Evolutionary conservation across 2,888 invertebrate species (phyloP), one percentile per base, ranked within the genome.

Genomic region (Melitaea athalia): DNA sequence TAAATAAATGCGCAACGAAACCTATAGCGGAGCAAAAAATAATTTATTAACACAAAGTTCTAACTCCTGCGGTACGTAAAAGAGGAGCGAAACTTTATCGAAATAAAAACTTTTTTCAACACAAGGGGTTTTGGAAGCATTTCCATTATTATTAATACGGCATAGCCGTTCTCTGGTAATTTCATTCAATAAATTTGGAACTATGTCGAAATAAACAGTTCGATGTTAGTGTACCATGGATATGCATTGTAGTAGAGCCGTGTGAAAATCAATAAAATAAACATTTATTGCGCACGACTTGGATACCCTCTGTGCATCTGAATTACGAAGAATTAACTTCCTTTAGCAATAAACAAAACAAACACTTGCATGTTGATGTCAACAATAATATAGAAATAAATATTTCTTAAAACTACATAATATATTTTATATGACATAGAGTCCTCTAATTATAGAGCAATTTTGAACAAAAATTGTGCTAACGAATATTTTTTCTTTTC

Each of bases 181-280:
- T 84, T 86, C 83, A 86, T 85, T 82, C 79, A 79, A 76, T 74
- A 77, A 77, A 81, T 82, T 87, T 84, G 79, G 87, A 82, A 85
- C 89, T 83, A 73, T 89, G 82, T 86, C 87, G 71, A 77, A 83
- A 78, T 84, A 82, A 82, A 71, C 75, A 69, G 75, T 76, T 74
- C 69, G 63, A 62, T 74, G 76, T 81, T 80, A 76, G 77, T 79
- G 75, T 78, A 84, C 82, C 79, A 81, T 79, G 72, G 78, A 81
- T 82, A 83, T 85, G 85, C 85, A 87, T 86, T 86, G 84, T 85
- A 79, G 74, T 76, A 76, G 75, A 77, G 77, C 83, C 91, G 89
- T 92, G 92, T 88, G 92, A 92, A 92, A 92, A 92, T 92, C 89
- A 81, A 91, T 91, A 90, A 84, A 89, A 91, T 89, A 91, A 91